phyloP scores from a whole-genome alignment of 2,113 vertebrate species.

The Charadrius vociferus region DNA sequence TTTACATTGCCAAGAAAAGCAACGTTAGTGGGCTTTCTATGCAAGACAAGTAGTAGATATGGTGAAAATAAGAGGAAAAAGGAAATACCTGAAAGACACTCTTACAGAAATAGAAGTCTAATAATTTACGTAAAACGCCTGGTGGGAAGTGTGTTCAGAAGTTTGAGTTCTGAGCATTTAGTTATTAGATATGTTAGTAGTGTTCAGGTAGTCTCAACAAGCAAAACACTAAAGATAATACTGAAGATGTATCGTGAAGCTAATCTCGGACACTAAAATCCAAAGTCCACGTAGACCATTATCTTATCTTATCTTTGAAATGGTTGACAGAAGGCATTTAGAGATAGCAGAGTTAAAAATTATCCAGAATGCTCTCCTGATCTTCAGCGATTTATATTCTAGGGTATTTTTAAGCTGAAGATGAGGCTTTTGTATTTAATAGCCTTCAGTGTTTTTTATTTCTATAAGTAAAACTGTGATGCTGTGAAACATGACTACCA shows the following conservation, averaged over 20 bases:
- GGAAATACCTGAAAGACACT: background rate
- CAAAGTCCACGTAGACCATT: background rate
- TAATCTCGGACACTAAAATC: background rate
- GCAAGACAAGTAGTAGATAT: background rate
- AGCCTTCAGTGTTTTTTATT: background rate
- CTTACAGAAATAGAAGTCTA: background rate
- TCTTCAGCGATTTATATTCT: background rate
- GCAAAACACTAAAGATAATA: background rate
- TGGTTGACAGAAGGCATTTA: background rate
- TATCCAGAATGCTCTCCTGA: background rate
- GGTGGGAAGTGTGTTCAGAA: background rate
- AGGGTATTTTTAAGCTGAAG: background rate
- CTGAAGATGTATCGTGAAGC: background rate
- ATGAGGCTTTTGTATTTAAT: background rate
- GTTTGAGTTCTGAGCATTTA: background rate
- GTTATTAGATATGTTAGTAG: background rate
- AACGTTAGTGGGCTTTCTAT: background rate
- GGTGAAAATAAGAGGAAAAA: background rate
- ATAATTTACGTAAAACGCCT: background rate
- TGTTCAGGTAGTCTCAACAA: background rate
- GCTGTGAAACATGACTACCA: background rate
- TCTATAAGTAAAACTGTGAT: background rate
- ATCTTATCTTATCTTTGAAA: background rate
- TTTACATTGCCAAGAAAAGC: background rate
- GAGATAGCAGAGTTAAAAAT: constrained; percentile 24